phyloP scores from a whole-genome alignment of 2,113 vertebrate species.

The Peromyscus maniculatus region DNA sequence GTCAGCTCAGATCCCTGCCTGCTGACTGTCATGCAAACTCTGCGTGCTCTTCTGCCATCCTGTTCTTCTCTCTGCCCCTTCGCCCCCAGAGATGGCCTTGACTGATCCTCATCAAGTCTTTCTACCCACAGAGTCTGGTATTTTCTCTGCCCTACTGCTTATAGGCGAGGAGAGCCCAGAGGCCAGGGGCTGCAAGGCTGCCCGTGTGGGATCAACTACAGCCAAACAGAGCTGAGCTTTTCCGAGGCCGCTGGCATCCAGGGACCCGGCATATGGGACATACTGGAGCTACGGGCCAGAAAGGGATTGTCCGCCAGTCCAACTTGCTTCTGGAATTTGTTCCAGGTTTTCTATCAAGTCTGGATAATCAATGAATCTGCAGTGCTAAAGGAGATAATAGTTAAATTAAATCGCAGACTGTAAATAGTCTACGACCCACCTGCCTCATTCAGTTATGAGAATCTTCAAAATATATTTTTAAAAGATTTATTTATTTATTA shows the following conservation, averaged over 20 bases:
- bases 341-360: not conserved
- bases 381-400: not conserved
- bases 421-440: not conserved
- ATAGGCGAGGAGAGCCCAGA: not conserved
- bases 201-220: not conserved
- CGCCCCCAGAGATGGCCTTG: not conserved
- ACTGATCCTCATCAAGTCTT: not conserved
- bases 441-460: not conserved
- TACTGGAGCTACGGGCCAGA: too few relatives aligned
- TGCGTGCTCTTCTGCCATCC: not conserved
- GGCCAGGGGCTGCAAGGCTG: not conserved
- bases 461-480: not conserved
- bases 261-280: not conserved
- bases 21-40: not conserved
- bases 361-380: not conserved
- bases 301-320: not conserved
- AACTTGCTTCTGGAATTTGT: not conserved
- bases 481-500: too few relatives aligned
- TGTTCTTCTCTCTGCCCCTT: not conserved
- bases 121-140: not conserved
- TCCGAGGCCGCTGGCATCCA: not conserved
- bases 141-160: not conserved
- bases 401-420: not conserved
- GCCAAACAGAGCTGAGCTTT: not conserved
- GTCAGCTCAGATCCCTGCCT: not conserved